phyloP scores from a whole-genome alignment of 2,113 vertebrate genomes.

The Ranitomeya imitator region DNA sequence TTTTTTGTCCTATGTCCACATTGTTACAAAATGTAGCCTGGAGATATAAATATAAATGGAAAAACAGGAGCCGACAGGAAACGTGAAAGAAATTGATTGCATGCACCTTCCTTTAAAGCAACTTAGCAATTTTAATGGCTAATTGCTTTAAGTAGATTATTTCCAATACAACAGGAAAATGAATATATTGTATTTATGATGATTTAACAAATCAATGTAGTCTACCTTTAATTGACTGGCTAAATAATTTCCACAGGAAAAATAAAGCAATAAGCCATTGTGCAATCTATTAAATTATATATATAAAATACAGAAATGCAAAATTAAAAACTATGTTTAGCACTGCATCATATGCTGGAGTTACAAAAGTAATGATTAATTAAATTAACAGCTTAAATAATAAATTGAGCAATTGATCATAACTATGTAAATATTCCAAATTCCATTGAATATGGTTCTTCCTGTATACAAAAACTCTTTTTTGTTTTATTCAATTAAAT shows the following conservation, averaged over 20 bases:
- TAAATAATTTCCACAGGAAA: background rate
- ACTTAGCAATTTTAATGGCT: slow-evolving; percentile 24
- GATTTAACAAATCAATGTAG: background rate
- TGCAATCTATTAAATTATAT: background rate
- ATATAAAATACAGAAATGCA: background rate
- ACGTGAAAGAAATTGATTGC: slow-evolving; percentile 39
- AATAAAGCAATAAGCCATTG: background rate
- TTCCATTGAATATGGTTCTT: too few relatives aligned
- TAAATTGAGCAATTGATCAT: too few relatives aligned
- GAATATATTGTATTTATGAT: background rate
- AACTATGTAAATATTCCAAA: too few relatives aligned
- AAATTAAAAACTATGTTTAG: background rate
- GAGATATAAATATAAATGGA: slow-evolving; percentile 52
- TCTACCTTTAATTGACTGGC: background rate
- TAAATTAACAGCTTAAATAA: too few relatives aligned
- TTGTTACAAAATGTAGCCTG: slow-evolving; percentile 60
- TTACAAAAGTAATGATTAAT: background rate
- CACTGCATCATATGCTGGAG: background rate
- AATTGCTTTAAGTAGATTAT: slow-evolving; percentile 19
- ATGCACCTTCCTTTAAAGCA: slow-evolving; percentile 13
- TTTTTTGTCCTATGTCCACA: slow-evolving; percentile 61
- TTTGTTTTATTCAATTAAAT: too few relatives aligned
- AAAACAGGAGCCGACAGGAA: slow-evolving; percentile 1
- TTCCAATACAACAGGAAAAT: background rate
- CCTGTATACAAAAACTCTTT: too few relatives aligned